Base-by-base conservation (phyloP, 1,140 invertebrate species). In the Triops longicaudatus region DNA sequence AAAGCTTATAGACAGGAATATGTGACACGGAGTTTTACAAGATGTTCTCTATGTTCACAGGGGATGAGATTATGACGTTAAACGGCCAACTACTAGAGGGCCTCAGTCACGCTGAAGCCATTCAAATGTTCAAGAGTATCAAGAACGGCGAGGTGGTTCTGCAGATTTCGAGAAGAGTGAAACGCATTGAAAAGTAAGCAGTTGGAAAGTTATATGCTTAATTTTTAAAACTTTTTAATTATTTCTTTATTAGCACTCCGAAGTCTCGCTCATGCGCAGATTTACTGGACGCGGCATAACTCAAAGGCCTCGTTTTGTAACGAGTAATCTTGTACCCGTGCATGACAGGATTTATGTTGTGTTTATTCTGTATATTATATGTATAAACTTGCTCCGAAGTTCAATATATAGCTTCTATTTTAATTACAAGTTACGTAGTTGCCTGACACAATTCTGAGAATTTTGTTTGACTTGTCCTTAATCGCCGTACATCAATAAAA, bases 11-110 rank as follows among this genome's bases (percentile, higher is more conserved):
- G 28, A 17, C 77, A 26, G 41, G 1, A 72, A 63, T 6, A 17
- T 37, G 41, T 75, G 26, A 79, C 50, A 26, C 22, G 73, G 31
- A 42, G 73, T 44, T 14, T 74, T 79, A 50, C 78, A 77, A 73
- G 42, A 79, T 63, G 10, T 63, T 9, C 10, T 63, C 4, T 22
- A 6, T 63, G 37, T 77, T 79, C 81, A 26, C 79, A 89, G 88
- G 88, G 77, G 87, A 88, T 81, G 87, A 88, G 80, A 86, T 88
- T 71, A 78, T 88, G 63, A 83, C 84, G 41, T 80, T 88, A 27
- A 88, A 88, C 82, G 85, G 85, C 6, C 79, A 83, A 73, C 77
- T 82, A 12, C 78, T 88, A 72, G 80, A 83, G 77, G 85, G 86
- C 26, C 80, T 85, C 11, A 86, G 85, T 28, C 87, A 88, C 80